These are phyloP conservation scores for Lucilia sericata DNA, from an alignment of 1,140 invertebrate species.

Conservation along the genomic window DNA sequence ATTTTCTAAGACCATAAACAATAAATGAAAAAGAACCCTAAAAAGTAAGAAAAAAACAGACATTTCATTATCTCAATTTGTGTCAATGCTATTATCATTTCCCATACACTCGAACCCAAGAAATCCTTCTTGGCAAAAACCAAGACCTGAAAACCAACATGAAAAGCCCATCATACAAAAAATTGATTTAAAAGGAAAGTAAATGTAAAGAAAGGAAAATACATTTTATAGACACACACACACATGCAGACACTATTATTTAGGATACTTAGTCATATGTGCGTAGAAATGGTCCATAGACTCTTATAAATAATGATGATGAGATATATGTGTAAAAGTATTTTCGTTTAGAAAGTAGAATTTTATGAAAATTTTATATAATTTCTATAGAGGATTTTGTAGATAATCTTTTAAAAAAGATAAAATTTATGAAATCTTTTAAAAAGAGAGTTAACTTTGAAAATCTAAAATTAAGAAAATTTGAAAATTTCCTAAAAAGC, in stretches of 20 bases:
- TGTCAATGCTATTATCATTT: conserved; percentile 19
- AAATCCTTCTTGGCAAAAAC: background rate
- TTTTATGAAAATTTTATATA: no score
- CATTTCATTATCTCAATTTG: conserved; percentile 24
- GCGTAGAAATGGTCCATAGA: background rate
- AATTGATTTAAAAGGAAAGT: background rate
- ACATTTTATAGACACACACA: background rate
- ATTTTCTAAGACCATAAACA: background rate
- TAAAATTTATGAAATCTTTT: no score
- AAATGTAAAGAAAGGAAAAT: background rate
- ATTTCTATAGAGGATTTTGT: no score
- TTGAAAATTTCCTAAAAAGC: no score
- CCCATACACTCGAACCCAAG: background rate
- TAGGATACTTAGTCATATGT: background rate
- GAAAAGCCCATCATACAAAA: background rate
- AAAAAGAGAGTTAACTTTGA: no score
- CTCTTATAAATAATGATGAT: background rate
- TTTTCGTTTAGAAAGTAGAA: no score
- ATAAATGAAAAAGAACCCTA: background rate
- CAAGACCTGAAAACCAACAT: background rate
- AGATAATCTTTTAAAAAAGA: no score
- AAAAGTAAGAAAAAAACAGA: background rate
- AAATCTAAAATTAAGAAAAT: no score
- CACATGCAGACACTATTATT: background rate
- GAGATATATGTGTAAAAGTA: background rate